Evolutionary conservation across 2,113 vertebrate genomes (phyloP), one percentile per base, ranked within the genome.

Genomic region (Barbus barbus): DNA sequence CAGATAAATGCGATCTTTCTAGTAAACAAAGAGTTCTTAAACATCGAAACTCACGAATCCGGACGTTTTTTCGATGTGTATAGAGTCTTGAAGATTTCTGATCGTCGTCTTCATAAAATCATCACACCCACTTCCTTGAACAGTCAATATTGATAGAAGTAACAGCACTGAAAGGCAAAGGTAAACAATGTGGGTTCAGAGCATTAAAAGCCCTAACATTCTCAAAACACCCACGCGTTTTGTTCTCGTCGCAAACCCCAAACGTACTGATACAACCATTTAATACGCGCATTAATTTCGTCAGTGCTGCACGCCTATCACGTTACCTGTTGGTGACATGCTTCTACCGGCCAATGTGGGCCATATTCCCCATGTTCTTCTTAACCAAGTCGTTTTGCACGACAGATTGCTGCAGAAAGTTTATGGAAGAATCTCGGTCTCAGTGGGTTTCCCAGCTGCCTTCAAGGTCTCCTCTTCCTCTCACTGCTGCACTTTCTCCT

Each of bases 291-390:
- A 71, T 58, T 5, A 31, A 71, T 5, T 38, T 79, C 36, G n/a
- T 79, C 4, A 12, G 36, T 11, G 53, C 56, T 56, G 28, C 46
- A 33, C 28, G 58, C 60, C 20, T n/a, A 24, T 38, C 79, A 61
- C 91, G 38, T 93, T 88, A 94, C 93, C 94, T 94, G 89, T 90
- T 87, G 90, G 92, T 94, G 90, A 91, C 94, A 95, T 95, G 92
- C 92, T 94, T 94, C 93, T 92, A 94, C 92, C 92, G 92, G 91
- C 91, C 88, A 71, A 86, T 61, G 33, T 26, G 72, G 63, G 13
- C 65, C 41, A 36, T 83, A 72, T 83, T 83, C 63, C 79, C 82
- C 84, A 86, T 86, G 84, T 36, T 63, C 44, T 61, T 76, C 41
- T 78, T 28, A 73, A 63, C 36, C 67, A 38, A 82, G 69, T 56